Base-by-base conservation (phyloP, 2,888 invertebrate genomes). In the Hypsopygia costalis region DNA sequence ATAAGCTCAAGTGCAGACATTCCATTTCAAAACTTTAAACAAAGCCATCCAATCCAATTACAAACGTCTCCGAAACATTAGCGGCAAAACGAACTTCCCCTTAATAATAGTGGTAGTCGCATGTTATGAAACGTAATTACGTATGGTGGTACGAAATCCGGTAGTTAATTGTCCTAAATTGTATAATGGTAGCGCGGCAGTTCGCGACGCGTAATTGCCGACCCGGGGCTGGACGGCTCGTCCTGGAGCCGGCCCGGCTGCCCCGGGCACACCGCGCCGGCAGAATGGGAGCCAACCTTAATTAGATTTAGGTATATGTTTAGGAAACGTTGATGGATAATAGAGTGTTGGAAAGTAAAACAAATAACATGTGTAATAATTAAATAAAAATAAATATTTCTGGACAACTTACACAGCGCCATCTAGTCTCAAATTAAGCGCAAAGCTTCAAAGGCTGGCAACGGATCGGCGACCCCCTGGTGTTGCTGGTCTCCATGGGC, bases 111-210 rank as follows among this genome's bases (percentile, higher is more conserved):
- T 49, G 52, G 69, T 68, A 63, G 70, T 62, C 62, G 64, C 72
- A 73, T 77, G 81, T 83, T 83, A 87, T 85, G 81, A 81, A 73
- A 78, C 69, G 77, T 76, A 83, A 88, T 88, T 81, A 81, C 55
- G 68, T 68, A 70, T 61, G 69, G 69, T 72, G 64, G 70, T 73
- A 75, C 81, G 71, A 83, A 83, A 80, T 86, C 86, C 88, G 77
- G 85, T 86, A 87, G 89, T 88, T 89, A 89, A 89, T 89, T 86
- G 78, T 81, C 75, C 83, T 73, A 88, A 89, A 89, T 89, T 88
- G 88, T 86, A 79, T 88, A 88, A 88, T 89, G 70, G 66, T 55
- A 62, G 79, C 60, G 75, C 70, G 73, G 75, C 72, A 73, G 69
- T 75, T 76, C 63, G 76, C 76, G 73, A 73, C 59, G 57, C 51